Evolutionary conservation across 2,113 vertebrate genomes (phyloP).

Genomic region (Cyphomyrus discorhynchus): DNA sequence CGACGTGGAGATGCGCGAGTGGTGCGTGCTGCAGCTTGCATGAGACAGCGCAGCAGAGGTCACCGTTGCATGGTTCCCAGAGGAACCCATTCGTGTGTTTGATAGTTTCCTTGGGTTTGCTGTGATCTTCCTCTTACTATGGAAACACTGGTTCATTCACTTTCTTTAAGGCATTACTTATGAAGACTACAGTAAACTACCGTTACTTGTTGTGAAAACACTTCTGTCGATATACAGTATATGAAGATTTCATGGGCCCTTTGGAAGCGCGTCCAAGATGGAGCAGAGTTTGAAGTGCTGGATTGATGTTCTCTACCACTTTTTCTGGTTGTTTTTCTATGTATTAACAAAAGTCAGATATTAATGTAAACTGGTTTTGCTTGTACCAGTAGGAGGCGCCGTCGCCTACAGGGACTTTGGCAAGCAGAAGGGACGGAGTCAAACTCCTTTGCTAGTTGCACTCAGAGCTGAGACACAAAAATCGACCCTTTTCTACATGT

Average conservation of each 20-base stretch:
- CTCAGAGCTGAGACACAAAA: slow-evolving; percentile 6
- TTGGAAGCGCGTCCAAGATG: neutral
- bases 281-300: neutral
- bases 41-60: neutral
- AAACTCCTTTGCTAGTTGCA: slow-evolving; percentile 17
- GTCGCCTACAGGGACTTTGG: neutral
- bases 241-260: neutral
- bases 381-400: neutral
- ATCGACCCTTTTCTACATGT: neutral
- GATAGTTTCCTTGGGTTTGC: neutral
- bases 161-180: neutral
- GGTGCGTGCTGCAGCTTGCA: neutral
- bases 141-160: neutral
- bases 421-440: neutral
- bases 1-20: neutral
- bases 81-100: neutral
- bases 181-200: neutral
- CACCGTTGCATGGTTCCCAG: neutral
- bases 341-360: neutral
- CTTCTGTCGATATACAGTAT: neutral
- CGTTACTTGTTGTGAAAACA: neutral
- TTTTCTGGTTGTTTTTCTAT: slow-evolving; percentile 8
- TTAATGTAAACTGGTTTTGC: neutral
- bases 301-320: neutral
- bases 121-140: neutral